Percentiles rank a stretch among this genome's conserved stretches.
Conservation (phyloP, 2,113 vertebrate genomes). For the Rhabdomys dilectus region DNA sequence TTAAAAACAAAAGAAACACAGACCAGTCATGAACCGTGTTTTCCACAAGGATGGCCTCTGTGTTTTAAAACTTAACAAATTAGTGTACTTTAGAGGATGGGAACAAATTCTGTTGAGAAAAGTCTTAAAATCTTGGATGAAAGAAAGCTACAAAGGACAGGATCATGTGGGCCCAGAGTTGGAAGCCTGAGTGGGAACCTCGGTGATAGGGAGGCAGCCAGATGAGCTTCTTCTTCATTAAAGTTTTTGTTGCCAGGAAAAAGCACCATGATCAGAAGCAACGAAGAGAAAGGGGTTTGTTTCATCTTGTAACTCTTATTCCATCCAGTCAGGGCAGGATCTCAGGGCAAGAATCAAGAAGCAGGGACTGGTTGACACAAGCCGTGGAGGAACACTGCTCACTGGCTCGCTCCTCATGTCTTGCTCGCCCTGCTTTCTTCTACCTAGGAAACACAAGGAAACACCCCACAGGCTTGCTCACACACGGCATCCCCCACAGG, state of each 20-base stretch:
- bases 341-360: neutral
- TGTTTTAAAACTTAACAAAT: conserved; percentile 35
- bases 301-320: neutral
- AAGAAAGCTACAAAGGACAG: no score
- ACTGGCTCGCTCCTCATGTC: neutral
- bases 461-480: neutral
- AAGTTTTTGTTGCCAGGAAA: neutral
- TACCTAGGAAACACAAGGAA: neutral
- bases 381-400: neutral
- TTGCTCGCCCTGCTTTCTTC: neutral
- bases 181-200: neutral
- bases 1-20: conserved; percentile 3
- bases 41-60: neutral
- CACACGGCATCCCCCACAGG: neutral
- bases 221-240: no score
- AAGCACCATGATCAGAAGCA: neutral
- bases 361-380: no score
- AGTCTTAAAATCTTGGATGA: neutral
- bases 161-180: neutral
- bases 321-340: neutral
- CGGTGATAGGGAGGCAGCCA: no score
- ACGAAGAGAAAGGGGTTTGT: neutral
- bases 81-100: neutral
- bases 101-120: conserved; percentile 35
- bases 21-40: conserved; percentile 11